These are phyloP conservation scores for Amblyornis subalaris DNA, from an alignment of 2,113 vertebrate species.

Conservation along the genomic window DNA sequence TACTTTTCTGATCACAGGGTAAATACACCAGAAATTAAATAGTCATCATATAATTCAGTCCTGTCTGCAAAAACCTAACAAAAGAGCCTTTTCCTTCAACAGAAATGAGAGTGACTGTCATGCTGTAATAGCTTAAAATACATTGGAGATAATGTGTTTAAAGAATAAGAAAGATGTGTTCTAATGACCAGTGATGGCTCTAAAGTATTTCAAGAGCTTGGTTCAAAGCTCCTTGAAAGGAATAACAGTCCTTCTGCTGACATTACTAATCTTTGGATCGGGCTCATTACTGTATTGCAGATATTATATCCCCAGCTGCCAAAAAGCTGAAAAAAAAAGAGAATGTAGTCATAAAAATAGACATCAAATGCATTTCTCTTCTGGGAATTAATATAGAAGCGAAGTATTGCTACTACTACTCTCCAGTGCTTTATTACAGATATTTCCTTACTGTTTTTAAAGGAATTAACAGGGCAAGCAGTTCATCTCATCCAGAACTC, in stretches of 20 bases:
- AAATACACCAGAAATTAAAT: background rate
- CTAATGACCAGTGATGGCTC: slow-evolving; percentile 13
- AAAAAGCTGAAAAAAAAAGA: background rate
- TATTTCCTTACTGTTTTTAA: background rate
- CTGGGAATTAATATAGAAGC: background rate
- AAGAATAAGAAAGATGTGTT: slow-evolving; percentile 1
- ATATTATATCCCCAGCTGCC: slow-evolving; percentile 11
- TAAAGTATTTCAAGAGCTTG: slow-evolving; percentile 4
- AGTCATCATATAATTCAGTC: background rate
- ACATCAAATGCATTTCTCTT: slow-evolving; percentile 11
- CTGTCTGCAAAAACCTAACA: background rate
- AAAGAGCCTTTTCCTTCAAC: background rate
- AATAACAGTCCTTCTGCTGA: slow-evolving; percentile 32
- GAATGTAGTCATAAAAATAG: slow-evolving; percentile 32
- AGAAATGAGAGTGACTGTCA: background rate
- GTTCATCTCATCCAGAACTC: background rate
- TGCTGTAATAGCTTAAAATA: slow-evolving; percentile 32
- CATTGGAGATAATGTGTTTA: background rate
- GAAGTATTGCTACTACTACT: background rate
- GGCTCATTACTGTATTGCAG: slow-evolving; percentile 33
- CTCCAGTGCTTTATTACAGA: background rate
- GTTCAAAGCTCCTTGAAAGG: slow-evolving; percentile 31
- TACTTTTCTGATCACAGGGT: background rate
- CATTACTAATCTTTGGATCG: slow-evolving; percentile 14
- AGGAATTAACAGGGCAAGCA: background rate